Base-by-base conservation (phyloP, 2,888 invertebrate species). In the Drosophila anceps region DNA sequence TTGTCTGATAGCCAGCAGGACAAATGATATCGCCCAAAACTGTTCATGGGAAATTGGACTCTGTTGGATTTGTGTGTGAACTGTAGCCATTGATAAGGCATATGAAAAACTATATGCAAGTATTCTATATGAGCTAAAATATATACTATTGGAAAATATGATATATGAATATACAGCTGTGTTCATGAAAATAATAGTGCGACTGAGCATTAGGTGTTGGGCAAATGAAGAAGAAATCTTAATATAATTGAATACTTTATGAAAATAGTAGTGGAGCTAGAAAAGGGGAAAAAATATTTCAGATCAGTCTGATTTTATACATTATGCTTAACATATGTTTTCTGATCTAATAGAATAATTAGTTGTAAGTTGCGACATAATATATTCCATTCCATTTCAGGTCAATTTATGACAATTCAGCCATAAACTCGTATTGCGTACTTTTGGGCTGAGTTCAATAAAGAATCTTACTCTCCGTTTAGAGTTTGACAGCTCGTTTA, bases 1-100 rank as follows among this genome's bases (percentile, higher is more conserved):
- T 63, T 51, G 57, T 41, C 62, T 39, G 50, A 15, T n/a, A 29
- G 57, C 29, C 48, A 53, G 37, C 37, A 44, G 33, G 39, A 35
- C 41, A 57, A 57, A 57, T 57, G 57, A 18, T 20, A 20, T 29
- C 3, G 54, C 35, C 37, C 53, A 1, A 53, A 37, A 24, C 27
- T 35, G 20, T 15, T 35, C 33, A 51, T 33, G 51, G 29, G 10
- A n/a, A 15, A 27, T n/a, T 29, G n/a, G 33, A 51, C 8, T 9
- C 50, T 12, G 46, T 29, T n/a, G 48, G n/a, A 27, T 1, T 29
- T 27, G 10, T 6, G 10, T 3, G 48, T 4, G 27, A 27, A 0
- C 46, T 15, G 15, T 6, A n/a, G 0, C n/a, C 5, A 29, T n/a
- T n/a, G n/a, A 29, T 48, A 48, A 18, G 9, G 18, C 2, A n/a